A percentile compares a stretch with the other conserved stretches of the same genome.
phyloP scores from a whole-genome alignment of 2,797 vertebrate genomes.

The Microcaecilia unicolor region DNA sequence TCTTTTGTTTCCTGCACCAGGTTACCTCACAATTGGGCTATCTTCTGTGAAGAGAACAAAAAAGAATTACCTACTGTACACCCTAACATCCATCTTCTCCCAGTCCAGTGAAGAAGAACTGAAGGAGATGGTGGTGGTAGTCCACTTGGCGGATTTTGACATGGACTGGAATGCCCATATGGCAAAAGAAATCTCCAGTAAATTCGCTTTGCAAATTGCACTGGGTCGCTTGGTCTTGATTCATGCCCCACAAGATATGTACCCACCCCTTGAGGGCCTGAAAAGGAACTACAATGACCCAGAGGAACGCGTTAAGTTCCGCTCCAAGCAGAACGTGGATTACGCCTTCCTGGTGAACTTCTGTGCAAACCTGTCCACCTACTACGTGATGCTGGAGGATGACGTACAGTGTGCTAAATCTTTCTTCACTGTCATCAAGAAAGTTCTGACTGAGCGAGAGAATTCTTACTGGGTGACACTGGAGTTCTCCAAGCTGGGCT shows the following conservation, averaged over 20 bases:
- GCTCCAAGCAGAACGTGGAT: constrained; percentile 78
- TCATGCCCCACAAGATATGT: constrained; percentile 36
- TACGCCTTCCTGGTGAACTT: constrained; percentile 73
- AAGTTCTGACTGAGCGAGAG: constrained; percentile 35
- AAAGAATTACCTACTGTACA: constrained; percentile 57
- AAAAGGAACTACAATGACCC: constrained; percentile 63
- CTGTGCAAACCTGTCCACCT: constrained; percentile 55
- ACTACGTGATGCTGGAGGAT: constrained; percentile 80
- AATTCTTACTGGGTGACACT: constrained; percentile 60
- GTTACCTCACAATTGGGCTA: constrained; percentile 66
- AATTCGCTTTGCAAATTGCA: constrained; percentile 50
- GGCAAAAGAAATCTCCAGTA: constrained; percentile 16
- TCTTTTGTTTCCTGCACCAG: constrained; percentile 35
- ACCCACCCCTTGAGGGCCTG: constrained; percentile 49
- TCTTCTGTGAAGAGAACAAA: constrained; percentile 49
- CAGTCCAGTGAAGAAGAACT: constrained; percentile 60
- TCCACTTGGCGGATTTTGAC: constrained; percentile 65
- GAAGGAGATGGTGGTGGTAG: constrained; percentile 65
- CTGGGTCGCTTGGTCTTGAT: constrained; percentile 61
- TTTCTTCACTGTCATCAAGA: constrained; percentile 62
- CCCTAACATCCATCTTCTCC: constrained; percentile 64
- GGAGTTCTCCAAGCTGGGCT: constrained; percentile 78
- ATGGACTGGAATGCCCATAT: constrained; percentile 40
- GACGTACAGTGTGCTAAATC: constrained; percentile 51
- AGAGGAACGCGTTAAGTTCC: constrained; percentile 57